Evolutionary conservation across 2,797 vertebrate genomes (phyloP), one percentile per base, ranked within the genome.

Genomic region (Parauchenoglanis ngamensis): DNA sequence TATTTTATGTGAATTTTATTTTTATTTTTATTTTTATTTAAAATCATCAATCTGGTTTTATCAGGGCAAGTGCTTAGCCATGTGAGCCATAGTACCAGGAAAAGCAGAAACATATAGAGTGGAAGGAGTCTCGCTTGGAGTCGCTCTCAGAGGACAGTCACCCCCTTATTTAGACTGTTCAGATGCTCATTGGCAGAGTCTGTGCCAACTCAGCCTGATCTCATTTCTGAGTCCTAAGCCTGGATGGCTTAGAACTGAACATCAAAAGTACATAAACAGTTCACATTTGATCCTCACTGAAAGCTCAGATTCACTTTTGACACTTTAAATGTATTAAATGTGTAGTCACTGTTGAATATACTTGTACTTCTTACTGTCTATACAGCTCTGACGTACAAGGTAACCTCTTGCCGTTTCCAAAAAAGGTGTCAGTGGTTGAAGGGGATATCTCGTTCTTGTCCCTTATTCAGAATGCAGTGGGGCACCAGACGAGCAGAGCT

Each of bases 341-440:
- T 84, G 46, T 57, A 76, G 23, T 73, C 90, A 86, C 76, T 85
- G 84, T 28, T 90, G 88, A 31, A 93, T 89, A 91, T 89, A 89
- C 93, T 93, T 89, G 61, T 88, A 84, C 89, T 92, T 92, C 90
- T 83, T 89, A 86, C 82, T 72, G 44, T 84, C 84, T 85, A 80
- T 81, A 86, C 79, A 65, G 59, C 70, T 83, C 83, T 88, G 82
- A 88, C 52, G 83, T 68, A 81, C 65, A 13, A 76, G 85, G 31
- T 72, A 73, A 72, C 63, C 67, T 86, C 88, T 63, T 84, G 56
- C 49, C 85, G 88, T 94, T 93, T 93, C 95, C 95, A 95, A 96
- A 96, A 95, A 96, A 95, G 95, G 84, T 91, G 93, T 88, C 72
- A 63, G 72, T 21, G 8, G 68, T 88, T 87, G 88, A 90, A 89